Base-by-base conservation (phyloP, 2,797 vertebrate genomes). In the Leptodactylus fallax region DNA sequence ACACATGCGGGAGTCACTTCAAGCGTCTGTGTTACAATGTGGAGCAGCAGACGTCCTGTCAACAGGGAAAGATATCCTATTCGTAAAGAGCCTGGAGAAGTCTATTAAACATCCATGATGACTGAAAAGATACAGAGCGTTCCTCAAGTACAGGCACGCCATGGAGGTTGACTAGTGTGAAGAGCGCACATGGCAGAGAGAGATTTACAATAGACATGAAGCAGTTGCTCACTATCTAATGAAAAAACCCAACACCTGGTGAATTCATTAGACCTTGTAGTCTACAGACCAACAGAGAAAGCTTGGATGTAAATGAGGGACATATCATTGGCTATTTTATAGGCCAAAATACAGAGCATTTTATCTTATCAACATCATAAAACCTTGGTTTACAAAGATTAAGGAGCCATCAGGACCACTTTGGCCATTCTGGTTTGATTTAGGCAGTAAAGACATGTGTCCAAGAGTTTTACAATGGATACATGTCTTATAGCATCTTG, bases 31-130 rank as follows among this genome's bases (percentile, higher is more conserved):
- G 60, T 51, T 47, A 53, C 60, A 67, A 63, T 74, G 69, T 78
- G 61, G 55, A 16, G 9, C 72, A 86, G 63, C 78, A 81, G 85
- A 71, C 60, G 77, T n/a, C 23, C 76, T 80, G 63, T 86, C 85
- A 86, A 36, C 60, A 9, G 47, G 81, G 27, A 49, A 65, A 56
- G 47, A 82, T 63, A 77, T 69, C 10, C 11, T 11, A 69, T 86
- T 71, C 36, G 27, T 36, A 55, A 27, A 27, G 47, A 45, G 86
- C 80, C 81, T 79, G 81, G 63, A 88, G 72, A 49, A 49, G 21
- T 23, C 81, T 61, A 87, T 69, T 71, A 58, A 72, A 7, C 69
- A 55, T n/a, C 17, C 1, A 36, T 76, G 79, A 81, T 56, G 80
- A 71, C 49, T 27, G 25, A 25, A 17, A 19, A 65, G 45, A 12